phyloP scores from a whole-genome alignment of 2,888 invertebrate genomes.

The Coleophora flavipennella region DNA sequence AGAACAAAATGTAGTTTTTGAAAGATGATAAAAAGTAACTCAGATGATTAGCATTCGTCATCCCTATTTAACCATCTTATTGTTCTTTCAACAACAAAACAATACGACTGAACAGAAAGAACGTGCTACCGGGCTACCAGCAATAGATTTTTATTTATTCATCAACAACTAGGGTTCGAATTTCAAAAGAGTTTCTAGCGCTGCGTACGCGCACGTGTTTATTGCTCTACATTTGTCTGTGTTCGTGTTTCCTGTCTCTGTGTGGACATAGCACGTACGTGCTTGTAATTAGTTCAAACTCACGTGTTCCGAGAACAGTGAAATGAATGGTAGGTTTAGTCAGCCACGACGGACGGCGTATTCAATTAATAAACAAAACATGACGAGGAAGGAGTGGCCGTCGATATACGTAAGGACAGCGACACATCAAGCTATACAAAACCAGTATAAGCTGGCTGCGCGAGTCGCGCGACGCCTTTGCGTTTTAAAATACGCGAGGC shows the following conservation, averaged over 20 bases:
- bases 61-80: background rate
- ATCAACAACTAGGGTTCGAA: no score
- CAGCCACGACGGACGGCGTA: conserved; percentile 16
- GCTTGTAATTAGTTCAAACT: conserved; percentile 30
- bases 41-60: background rate
- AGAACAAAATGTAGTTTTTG: no score
- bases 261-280: conserved; percentile 43
- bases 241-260: no score
- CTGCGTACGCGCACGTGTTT: conserved; percentile 15
- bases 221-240: no score
- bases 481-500: no score
- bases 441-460: no score
- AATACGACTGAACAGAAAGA: background rate
- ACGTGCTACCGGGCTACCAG: background rate
- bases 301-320: conserved; percentile 36
- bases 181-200: no score
- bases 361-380: conserved; percentile 3
- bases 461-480: no score
- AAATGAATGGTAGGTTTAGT: conserved; percentile 21
- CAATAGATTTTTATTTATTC: background rate
- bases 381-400: no score
- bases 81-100: background rate
- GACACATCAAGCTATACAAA: no score
- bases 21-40: no score
- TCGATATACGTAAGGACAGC: no score